Evolutionary conservation across 2,888 invertebrate species (phyloP).

Genomic region (Platerodrilus igneus): DNA sequence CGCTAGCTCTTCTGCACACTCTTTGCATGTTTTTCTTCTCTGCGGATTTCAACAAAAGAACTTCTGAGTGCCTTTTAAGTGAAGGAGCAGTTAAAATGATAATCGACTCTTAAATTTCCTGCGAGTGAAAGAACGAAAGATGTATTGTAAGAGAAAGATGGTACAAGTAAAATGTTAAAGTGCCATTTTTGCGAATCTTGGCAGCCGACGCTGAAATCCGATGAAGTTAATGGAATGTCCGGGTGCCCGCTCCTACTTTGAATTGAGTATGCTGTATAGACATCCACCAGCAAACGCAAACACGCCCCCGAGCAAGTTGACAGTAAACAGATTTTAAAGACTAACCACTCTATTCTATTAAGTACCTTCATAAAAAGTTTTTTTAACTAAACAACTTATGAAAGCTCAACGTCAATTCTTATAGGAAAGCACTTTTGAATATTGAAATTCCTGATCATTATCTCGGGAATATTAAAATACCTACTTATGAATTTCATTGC

Average conservation of each 20-base stretch:
- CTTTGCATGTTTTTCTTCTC: conserved; percentile 36
- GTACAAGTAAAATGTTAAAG: conserved; percentile 34
- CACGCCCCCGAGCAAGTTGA: no score
- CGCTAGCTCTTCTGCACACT: conserved; percentile 19
- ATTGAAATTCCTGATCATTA: no score
- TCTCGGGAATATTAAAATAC: no score
- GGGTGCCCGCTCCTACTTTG: conserved; percentile 23
- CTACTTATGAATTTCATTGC: no score
- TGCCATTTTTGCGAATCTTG: conserved; percentile 35
- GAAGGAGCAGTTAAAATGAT: conserved; percentile 45
- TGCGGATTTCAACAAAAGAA: conserved; percentile 41
- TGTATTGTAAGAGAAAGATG: conserved; percentile 25
- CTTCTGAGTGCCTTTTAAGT: conserved; percentile 43
- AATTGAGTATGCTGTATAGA: conserved; percentile 19
- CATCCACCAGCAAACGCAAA: conserved; percentile 18
- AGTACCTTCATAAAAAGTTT: no score
- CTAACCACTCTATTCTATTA: no score
- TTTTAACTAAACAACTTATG: no score
- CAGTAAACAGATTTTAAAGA: no score
- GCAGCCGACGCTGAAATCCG: conserved; percentile 30
- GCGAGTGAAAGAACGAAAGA: conserved; percentile 33
- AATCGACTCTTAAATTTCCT: conserved; percentile 41
- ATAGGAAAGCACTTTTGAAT: no score
- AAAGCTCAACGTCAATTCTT: no score
- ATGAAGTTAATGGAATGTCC: conserved; percentile 38